A percentile compares a stretch with the other conserved stretches of the same genome.
Evolutionary conservation across 2,888 invertebrate genomes (phyloP).

Genomic region (Oxyscelio sp.): DNA sequence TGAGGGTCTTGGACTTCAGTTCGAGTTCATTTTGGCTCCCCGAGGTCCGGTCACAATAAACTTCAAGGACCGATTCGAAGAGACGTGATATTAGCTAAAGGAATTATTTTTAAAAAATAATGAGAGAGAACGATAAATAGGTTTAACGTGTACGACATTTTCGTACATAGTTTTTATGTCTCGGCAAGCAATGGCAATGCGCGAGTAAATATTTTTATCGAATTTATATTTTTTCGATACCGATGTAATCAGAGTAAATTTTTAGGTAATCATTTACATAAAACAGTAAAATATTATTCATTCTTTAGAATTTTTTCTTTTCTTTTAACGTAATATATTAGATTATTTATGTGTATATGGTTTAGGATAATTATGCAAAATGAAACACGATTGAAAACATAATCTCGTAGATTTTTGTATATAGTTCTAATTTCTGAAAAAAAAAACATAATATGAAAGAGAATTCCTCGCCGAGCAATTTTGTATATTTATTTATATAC

Average conservation of each 20-base stretch:
- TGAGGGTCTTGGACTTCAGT: too few species aligned
- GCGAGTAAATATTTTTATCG: slow-evolving; percentile 29
- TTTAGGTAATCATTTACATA: background rate
- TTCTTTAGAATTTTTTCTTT: background rate
- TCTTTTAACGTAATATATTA: background rate
- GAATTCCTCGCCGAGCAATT: slow-evolving; percentile 26
- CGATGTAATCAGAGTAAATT: slow-evolving; percentile 1
- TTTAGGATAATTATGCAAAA: slow-evolving; percentile 17
- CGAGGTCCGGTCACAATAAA: too few species aligned
- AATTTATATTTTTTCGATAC: slow-evolving; percentile 12
- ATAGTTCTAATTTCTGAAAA: background rate
- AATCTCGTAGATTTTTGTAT: too few species aligned
- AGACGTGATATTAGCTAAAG: too few species aligned
- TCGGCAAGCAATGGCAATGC: slow-evolving; percentile 26
- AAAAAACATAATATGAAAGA: background rate
- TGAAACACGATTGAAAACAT: too few species aligned
- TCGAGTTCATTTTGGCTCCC: too few species aligned
- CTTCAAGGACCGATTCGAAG: too few species aligned
- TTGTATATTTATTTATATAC: slow-evolving; percentile 63
- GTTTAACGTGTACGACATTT: too few species aligned
- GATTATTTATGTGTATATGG: slow-evolving; percentile 1
- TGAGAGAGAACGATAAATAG: too few species aligned
- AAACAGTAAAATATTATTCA: background rate
- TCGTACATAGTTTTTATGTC: slow-evolving; percentile 49
- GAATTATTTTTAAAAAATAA: too few species aligned